Evolutionary conservation across 2,113 vertebrate genomes (phyloP), one percentile per base, ranked within the genome.

Genomic region (Dicaeum eximium): DNA sequence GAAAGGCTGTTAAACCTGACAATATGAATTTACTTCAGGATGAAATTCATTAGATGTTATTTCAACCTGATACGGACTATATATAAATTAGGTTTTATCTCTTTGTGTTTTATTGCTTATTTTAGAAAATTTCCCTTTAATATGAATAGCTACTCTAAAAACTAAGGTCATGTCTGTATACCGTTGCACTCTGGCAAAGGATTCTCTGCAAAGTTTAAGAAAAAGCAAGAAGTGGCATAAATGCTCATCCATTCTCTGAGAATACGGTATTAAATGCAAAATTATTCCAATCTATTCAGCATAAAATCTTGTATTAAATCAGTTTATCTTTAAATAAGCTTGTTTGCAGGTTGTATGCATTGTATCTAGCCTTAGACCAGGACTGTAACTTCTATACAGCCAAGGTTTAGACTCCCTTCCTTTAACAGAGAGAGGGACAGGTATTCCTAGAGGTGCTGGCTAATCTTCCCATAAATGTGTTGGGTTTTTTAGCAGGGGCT

Each of bases 1-100:
- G 92, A 91, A 95, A 92, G 65, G 61, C 35, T 24, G 31, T 94
- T 96, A 90, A 92, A 94, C 22, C 30, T 91, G 71, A 85, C 45
- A 7, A 53, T 81, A 89, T 72, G 40, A 96, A 88, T 94, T 93
- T 82, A 78, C 37, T 93, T 91, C n/a, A 86, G 24, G 64, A 64
- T 73, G 19, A 92, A 96, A 90, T 47, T 69, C 75, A 93, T 80
- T 93, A 67, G 30, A 86, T 83, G 19, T 10, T 88, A 71, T 88
- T 95, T 95, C 93, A 90, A 80, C 79, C 56, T 62, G 38, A 80
- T 93, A 73, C 0, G 2, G 62, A 83, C 44, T 71, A 88, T 64
- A 92, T 78, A 80, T 88, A 91, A 88, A 73, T 92, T 56, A 62
- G 7, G 4, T 58, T 93, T 94, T 93, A 47, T 62, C 7, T 88